These are phyloP conservation scores for Nycticryphes semicollaris DNA, from an alignment of 2,113 vertebrate species.

Conservation along the genomic window DNA sequence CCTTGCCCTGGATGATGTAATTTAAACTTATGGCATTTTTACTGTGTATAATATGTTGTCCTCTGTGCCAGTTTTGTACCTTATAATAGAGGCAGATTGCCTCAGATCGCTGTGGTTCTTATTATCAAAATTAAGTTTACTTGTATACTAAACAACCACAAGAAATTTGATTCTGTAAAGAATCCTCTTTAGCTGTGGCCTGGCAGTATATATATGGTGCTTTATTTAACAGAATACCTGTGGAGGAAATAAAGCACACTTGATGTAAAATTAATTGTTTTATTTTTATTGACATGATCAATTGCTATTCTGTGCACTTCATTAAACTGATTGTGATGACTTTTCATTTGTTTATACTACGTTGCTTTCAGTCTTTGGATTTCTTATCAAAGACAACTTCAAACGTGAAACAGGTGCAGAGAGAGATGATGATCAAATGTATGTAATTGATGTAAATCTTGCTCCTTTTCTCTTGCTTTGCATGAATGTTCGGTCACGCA, in stretches of 20 bases:
- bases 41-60: constrained; percentile 97
- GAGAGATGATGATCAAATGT: background rate
- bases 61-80: constrained; percentile 99
- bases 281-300: constrained; percentile 94
- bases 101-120: constrained; percentile 96
- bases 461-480: background rate
- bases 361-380: constrained; percentile 71
- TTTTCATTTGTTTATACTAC: constrained; percentile 81
- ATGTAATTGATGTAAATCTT: background rate
- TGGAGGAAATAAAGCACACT: constrained; percentile 97
- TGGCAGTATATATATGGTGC: constrained; percentile 99
- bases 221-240: constrained; percentile 98
- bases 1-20: constrained; percentile 84
- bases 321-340: constrained; percentile 87
- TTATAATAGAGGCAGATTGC: constrained; percentile 89
- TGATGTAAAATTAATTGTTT: constrained; percentile 98
- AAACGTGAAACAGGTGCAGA: background rate
- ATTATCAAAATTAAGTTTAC: constrained; percentile 98
- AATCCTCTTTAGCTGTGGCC: constrained; percentile 98
- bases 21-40: constrained; percentile 99
- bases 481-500: background rate
- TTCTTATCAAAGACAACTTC: constrained; percentile 41
- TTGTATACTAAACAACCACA: constrained; percentile 99
- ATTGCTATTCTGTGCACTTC: constrained; percentile 86
- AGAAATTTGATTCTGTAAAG: constrained; percentile 99